Evolutionary conservation across 2,797 vertebrate genomes (phyloP).

Genomic region (Sandelia bainsii): DNA sequence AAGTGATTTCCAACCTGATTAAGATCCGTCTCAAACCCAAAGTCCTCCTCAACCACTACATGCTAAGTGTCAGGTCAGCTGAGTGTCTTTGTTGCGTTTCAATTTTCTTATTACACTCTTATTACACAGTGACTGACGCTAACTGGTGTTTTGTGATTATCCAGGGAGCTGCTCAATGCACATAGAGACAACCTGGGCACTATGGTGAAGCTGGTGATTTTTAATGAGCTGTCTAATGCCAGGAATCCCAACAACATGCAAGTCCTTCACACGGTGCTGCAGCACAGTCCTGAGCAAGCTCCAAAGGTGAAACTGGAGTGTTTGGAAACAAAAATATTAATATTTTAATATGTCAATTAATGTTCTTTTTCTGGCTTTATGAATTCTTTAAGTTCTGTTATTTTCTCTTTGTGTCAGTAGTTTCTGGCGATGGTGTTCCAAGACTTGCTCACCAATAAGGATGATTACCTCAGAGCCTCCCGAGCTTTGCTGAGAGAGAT

Average conservation of each 20-base stretch:
- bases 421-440: slow-evolving; percentile 99
- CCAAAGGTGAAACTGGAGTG: slow-evolving; percentile 87
- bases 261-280: slow-evolving; percentile 93
- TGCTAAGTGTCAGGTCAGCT: slow-evolving; percentile 92
- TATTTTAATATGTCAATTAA: not conserved
- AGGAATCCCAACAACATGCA: slow-evolving; percentile 99
- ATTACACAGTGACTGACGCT: not conserved
- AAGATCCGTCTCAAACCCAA: slow-evolving; percentile 99
- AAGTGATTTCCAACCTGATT: slow-evolving; percentile 96
- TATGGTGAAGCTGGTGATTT: slow-evolving; percentile 97
- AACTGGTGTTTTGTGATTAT: slow-evolving; percentile 34
- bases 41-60: slow-evolving; percentile 98
- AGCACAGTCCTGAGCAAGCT: slow-evolving; percentile 95
- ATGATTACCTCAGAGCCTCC: slow-evolving; percentile 95
- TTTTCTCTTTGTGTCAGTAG: slow-evolving; percentile 71
- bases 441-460: slow-evolving; percentile 96
- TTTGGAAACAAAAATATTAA: not conserved
- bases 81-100: not conserved
- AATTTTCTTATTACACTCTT: too few relatives aligned
- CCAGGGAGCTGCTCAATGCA: slow-evolving; percentile 94
- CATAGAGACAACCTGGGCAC: slow-evolving; percentile 96
- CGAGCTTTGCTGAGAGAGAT: slow-evolving; percentile 95
- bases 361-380: not conserved
- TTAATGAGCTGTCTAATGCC: slow-evolving; percentile 97
- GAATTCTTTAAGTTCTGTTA: not conserved